Base-by-base conservation (phyloP, 2,888 invertebrate species). In the Xestia xanthographa region DNA sequence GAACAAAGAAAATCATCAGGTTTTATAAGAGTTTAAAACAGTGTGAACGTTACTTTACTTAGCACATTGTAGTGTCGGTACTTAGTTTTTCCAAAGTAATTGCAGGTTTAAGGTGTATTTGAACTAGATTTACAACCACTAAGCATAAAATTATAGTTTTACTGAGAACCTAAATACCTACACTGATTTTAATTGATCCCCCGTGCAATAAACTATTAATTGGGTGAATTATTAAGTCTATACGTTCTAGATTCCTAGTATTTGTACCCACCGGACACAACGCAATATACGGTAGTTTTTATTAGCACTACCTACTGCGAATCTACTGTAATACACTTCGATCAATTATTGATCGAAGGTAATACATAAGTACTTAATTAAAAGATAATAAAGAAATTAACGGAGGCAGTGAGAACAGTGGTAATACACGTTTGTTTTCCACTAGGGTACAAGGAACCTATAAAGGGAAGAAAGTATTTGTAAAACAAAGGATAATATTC, bases 191-290 rank as follows among this genome's bases (percentile, higher is more conserved):
- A 66, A 62, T 70, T 63, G 43, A 50, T 43, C 34, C 29, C 26
- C 22, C 6, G 53, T 63, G 70, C 69, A 60, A 53, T 58, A 65
- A 41, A 41, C 26, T 20, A 63, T 26, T 29, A 58, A 26, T 45
- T 17, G 20, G 4, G 20, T n/a, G 5, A 75, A 58, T 66, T 53
- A 66, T 65, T 71, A 76, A 72, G 58, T 82, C 48, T 22, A 6
- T 12, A 8, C 29, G 45, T 72, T 50, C 72, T 45, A 63, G 14
- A 72, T 34, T 69, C 72, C 72, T 66, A 38, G 72, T 41, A 41
- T 41, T 63, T n/a, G 14, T n/a, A 41, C 34, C 60, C 9, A 20
- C 58, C 58, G 29, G 8, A 29, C 56, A 29, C 56, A 58, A 29
- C 8, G 14, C 2, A 56, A 56, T 14, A 17, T 17, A 8, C 14